Evolutionary conservation across 2,113 vertebrate species (phyloP).

Genomic region (Forbesichthys papilliferus): DNA sequence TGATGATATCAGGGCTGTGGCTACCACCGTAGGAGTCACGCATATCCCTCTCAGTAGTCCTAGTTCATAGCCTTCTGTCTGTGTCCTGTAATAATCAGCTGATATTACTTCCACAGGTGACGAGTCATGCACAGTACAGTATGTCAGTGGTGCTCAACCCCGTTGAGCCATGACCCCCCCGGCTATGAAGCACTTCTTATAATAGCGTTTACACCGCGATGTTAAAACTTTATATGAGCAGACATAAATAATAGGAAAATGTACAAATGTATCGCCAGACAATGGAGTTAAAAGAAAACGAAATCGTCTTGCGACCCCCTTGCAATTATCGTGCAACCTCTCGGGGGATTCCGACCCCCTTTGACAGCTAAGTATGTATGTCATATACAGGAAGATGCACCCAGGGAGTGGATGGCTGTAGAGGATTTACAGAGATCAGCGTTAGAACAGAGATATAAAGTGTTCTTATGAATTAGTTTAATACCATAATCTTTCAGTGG

Average conservation of each 20-base stretch:
- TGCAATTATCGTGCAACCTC: no score
- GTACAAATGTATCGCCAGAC: no score
- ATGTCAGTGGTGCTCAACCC: slow-evolving; percentile 16
- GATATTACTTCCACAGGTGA: slow-evolving; percentile 79
- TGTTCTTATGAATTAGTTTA: slow-evolving; percentile 35
- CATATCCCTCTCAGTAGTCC: slow-evolving; percentile 57
- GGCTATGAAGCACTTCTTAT: no score
- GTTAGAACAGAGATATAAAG: background rate
- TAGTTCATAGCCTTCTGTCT: slow-evolving; percentile 64
- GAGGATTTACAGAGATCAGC: slow-evolving; percentile 9
- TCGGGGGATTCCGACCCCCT: no score
- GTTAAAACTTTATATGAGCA: no score
- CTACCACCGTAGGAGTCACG: slow-evolving; percentile 41
- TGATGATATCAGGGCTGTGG: slow-evolving; percentile 61
- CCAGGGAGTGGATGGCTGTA: slow-evolving; percentile 8
- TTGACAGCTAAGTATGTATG: slow-evolving; percentile 24
- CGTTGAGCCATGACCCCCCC: no score
- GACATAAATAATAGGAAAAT: no score
- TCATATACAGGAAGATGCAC: slow-evolving; percentile 44
- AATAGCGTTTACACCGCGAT: no score
- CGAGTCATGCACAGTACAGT: slow-evolving; percentile 37
- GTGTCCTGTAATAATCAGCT: slow-evolving; percentile 73
- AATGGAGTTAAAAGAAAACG: no score
- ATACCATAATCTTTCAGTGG: slow-evolving; percentile 1
- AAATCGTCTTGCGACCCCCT: no score